Conservation (phyloP, 2,113 vertebrate genomes). For the Paralichthys olivaceus region DNA sequence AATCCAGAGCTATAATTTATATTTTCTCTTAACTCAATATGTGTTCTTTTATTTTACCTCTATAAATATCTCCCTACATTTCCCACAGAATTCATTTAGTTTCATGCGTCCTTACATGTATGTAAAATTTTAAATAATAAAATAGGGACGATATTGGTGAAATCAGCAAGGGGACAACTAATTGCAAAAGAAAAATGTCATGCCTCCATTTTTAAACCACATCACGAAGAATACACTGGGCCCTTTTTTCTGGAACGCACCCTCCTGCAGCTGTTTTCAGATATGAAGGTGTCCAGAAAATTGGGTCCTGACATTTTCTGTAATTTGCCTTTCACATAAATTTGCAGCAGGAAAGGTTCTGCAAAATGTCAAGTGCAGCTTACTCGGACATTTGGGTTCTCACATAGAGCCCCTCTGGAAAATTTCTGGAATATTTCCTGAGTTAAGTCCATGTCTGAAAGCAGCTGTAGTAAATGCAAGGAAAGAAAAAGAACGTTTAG, state of each 20-base stretch:
- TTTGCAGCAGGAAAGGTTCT: too few relatives aligned
- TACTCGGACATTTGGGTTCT: too few relatives aligned
- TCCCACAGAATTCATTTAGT: neutral
- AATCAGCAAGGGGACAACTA: neutral
- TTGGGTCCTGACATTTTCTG: too few relatives aligned
- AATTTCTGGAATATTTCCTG: neutral
- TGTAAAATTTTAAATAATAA: neutral
- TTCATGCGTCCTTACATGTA: neutral
- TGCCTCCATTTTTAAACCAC: neutral
- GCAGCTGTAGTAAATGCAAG: neutral
- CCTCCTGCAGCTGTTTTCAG: too few relatives aligned
- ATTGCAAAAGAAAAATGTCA: neutral
- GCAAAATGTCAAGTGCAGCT: too few relatives aligned
- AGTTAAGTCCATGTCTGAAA: too few relatives aligned
- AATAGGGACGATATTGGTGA: neutral
- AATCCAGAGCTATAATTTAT: constrained; percentile 24
- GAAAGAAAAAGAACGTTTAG: neutral
- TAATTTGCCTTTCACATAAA: too few relatives aligned
- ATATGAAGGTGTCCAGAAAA: too few relatives aligned
- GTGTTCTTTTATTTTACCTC: neutral
- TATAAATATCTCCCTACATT: constrained; percentile 1
- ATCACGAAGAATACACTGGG: neutral
- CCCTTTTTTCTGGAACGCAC: too few relatives aligned
- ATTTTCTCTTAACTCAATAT: constrained; percentile 3
- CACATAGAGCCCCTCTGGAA: too few relatives aligned